Evolutionary conservation across 2,797 vertebrate genomes (phyloP).

Genomic region (Intellagama lesueurii): DNA sequence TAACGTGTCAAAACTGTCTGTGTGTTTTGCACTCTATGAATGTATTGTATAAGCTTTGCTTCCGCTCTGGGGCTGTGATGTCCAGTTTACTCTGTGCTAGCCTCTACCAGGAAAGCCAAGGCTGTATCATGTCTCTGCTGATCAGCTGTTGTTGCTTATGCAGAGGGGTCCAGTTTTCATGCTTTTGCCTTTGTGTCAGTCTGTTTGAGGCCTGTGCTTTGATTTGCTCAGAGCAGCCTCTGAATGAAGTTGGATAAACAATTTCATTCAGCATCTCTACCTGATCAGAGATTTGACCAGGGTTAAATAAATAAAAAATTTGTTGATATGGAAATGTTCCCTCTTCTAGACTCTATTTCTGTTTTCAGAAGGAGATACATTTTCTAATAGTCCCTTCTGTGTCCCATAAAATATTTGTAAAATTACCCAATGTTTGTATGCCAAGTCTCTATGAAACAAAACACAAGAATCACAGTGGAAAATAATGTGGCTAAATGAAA

Average conservation of each 20-base stretch:
- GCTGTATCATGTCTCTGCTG: not conserved
- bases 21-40: not conserved
- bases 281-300: conserved; percentile 39
- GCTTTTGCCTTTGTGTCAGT: conserved; percentile 34
- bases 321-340: conserved; percentile 32
- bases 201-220: accelerated
- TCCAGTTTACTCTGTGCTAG: not conserved
- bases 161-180: not conserved
- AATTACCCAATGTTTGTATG: conserved; percentile 35
- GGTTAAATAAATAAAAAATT: too few species aligned
- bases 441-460: conserved; percentile 39
- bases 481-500: conserved; percentile 22
- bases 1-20: not conserved
- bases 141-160: not conserved
- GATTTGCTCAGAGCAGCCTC: conserved; percentile 31
- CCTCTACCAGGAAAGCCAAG: not conserved
- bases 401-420: conserved; percentile 47
- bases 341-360: conserved; percentile 38
- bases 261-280: conserved; percentile 29
- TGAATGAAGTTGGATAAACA: conserved; percentile 17
- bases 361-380: conserved; percentile 40
- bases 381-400: conserved; percentile 24
- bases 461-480: conserved; percentile 37
- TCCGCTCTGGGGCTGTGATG: not conserved
- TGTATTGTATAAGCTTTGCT: not conserved